These are phyloP conservation scores for Kryphioiulus occultus DNA, from an alignment of 2,888 invertebrate species.

Conservation along the genomic window DNA sequence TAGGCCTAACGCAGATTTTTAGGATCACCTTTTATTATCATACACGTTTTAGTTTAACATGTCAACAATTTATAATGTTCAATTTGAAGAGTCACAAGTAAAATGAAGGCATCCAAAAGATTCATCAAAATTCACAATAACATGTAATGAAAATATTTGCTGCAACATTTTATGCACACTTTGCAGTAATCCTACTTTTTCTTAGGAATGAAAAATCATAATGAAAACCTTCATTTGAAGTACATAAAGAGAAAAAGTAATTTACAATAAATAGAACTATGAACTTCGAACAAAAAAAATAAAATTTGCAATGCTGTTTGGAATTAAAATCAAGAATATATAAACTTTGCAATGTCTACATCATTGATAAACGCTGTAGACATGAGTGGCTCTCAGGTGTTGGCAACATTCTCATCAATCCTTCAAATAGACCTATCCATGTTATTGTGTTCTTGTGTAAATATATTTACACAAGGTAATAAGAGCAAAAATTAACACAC, in stretches of 20 bases:
- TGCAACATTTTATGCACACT: background rate
- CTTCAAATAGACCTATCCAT: background rate
- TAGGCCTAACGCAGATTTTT: background rate
- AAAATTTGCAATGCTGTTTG: too few relatives aligned
- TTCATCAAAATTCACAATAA: background rate
- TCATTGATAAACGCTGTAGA: too few relatives aligned
- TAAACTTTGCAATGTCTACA: too few relatives aligned
- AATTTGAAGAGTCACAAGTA: background rate
- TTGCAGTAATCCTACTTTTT: background rate
- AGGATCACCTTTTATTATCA: background rate
- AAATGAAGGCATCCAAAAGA: background rate
- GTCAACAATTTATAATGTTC: too few relatives aligned
- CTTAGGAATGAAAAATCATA: background rate
- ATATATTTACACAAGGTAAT: background rate
- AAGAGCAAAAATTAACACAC: background rate
- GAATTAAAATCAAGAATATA: background rate
- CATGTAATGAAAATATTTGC: background rate
- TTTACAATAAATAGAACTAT: background rate
- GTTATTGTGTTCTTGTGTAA: too few relatives aligned
- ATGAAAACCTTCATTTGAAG: background rate
- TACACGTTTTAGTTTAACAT: background rate
- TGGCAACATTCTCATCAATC: too few relatives aligned
- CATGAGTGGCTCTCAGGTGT: too few relatives aligned
- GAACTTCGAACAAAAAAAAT: background rate
- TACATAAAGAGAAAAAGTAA: background rate